Percentiles rank a stretch among this genome's conserved stretches.
phyloP scores from a whole-genome alignment of 2,888 invertebrate species.

The Dinocampus coccinellae region DNA sequence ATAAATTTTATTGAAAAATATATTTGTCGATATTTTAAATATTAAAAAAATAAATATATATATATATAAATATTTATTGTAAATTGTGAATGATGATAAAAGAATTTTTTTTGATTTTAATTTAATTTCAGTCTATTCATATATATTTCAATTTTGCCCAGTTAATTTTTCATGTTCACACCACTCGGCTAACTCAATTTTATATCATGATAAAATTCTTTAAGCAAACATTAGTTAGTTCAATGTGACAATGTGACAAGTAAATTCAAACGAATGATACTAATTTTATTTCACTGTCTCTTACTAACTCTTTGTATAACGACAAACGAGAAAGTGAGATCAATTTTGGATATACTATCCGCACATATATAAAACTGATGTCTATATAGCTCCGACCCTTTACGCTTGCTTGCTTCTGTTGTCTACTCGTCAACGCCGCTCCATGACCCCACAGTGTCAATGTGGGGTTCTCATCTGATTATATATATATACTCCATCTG shows the following conservation, averaged over 20 bases:
- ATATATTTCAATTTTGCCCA: not conserved
- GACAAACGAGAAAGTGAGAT: constrained; percentile 1
- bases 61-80: too few species aligned
- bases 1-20: too few species aligned
- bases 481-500: not conserved
- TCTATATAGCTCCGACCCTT: constrained; percentile 60
- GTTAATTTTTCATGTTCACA: constrained; percentile 43
- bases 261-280: constrained; percentile 23
- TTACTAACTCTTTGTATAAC: not conserved
- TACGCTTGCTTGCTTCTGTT: constrained; percentile 65
- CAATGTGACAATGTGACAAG: constrained; percentile 46
- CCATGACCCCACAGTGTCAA: constrained; percentile 56
- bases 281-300: not conserved
- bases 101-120: too few species aligned
- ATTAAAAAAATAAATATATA: too few species aligned
- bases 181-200: constrained; percentile 60
- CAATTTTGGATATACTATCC: not conserved
- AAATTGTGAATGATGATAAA: too few species aligned
- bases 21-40: too few species aligned
- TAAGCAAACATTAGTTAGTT: constrained; percentile 69
- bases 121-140: too few species aligned
- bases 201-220: constrained; percentile 63
- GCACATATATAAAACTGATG: not conserved
- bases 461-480: constrained; percentile 61
- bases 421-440: constrained; percentile 64